A percentile compares a stretch with the other conserved stretches of the same genome.
Evolutionary conservation across 2,888 invertebrate species (phyloP).

Genomic region (Sesamia inferens): DNA sequence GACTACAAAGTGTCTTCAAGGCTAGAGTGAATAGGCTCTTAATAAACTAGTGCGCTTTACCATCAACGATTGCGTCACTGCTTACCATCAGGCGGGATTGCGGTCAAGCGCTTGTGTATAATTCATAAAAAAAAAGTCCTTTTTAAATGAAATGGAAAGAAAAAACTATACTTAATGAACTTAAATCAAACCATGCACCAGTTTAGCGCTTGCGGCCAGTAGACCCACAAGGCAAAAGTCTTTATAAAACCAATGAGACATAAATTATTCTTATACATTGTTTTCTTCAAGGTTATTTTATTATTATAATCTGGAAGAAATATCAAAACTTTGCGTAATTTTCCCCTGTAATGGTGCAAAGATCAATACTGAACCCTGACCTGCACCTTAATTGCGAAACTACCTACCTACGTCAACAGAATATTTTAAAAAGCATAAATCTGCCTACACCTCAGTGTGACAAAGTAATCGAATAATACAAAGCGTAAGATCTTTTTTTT

Average conservation of each 20-base stretch:
- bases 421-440: constrained; percentile 1
- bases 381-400: neutral
- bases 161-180: no score
- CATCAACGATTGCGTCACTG: no score
- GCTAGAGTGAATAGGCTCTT: no score
- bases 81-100: no score
- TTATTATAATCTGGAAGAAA: neutral
- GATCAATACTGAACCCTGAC: neutral
- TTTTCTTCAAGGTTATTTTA: no score
- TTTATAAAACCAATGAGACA: neutral
- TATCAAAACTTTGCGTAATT: neutral
- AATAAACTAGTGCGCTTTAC: no score
- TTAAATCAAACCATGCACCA: no score
- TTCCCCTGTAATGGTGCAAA: neutral
- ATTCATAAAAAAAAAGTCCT: no score
- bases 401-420: neutral
- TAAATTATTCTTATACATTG: neutral
- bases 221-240: neutral
- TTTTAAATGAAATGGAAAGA: no score
- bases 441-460: neutral
- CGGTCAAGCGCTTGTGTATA: no score
- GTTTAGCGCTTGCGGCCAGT: neutral
- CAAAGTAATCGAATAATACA: constrained; percentile 31
- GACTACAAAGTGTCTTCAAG: no score
- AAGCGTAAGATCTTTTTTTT: constrained; percentile 23